Evolutionary conservation across 2,888 invertebrate genomes (phyloP).

Genomic region (Gisinianus flammeolus): DNA sequence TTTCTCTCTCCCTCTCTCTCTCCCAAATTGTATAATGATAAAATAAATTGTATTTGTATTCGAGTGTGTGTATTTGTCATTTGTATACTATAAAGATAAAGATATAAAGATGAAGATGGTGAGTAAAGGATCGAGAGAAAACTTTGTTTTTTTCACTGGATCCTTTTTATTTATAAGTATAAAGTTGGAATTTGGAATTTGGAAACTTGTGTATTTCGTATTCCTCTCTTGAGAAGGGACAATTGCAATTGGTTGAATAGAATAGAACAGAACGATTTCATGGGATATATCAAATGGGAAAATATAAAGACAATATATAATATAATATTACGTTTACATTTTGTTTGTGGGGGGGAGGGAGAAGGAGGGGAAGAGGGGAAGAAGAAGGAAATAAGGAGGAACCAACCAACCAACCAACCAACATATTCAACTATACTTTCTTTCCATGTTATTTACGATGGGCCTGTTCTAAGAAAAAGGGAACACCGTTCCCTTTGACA

Average conservation of each 20-base stretch:
- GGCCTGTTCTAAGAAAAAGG: constrained; percentile 39
- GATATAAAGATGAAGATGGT: neutral
- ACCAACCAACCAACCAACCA: too few relatives aligned
- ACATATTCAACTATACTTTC: constrained; percentile 29
- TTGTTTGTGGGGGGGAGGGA: neutral
- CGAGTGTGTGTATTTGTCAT: too few relatives aligned
- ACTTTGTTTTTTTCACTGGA: too few relatives aligned
- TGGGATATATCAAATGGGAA: neutral
- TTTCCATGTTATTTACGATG: constrained; percentile 33
- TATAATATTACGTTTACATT: neutral
- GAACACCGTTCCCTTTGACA: constrained; percentile 41
- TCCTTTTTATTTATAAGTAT: neutral
- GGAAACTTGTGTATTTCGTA: too few relatives aligned
- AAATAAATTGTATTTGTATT: too few relatives aligned
- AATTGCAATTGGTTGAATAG: too few relatives aligned
- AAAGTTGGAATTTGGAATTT: neutral
- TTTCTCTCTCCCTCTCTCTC: too few relatives aligned
- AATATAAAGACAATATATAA: neutral
- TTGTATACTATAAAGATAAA: too few relatives aligned
- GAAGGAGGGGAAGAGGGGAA: constrained; percentile 7
- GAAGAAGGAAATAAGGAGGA: constrained; percentile 29
- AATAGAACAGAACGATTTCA: too few relatives aligned
- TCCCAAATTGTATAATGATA: too few relatives aligned
- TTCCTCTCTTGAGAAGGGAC: too few relatives aligned
- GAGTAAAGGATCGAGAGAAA: neutral